Evolutionary conservation across 2,888 invertebrate species (phyloP).

Genomic region (Epiblema foenella): DNA sequence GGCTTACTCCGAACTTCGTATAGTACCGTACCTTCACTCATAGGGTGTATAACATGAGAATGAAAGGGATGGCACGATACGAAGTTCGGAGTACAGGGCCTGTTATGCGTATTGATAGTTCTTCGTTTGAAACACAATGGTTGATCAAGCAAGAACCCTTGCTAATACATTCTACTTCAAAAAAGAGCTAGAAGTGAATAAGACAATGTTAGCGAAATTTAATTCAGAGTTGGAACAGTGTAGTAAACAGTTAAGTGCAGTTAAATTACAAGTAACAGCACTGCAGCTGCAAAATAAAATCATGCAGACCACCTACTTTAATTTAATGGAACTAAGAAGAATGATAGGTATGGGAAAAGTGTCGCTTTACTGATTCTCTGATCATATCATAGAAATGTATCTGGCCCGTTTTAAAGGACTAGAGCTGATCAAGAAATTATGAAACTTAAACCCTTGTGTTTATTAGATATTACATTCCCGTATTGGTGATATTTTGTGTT

Average conservation of each 20-base stretch:
- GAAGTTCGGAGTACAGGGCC: too few relatives aligned
- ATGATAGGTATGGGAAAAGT: constrained; percentile 51
- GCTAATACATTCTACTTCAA: constrained; percentile 19
- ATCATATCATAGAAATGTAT: neutral
- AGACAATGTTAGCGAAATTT: constrained; percentile 49
- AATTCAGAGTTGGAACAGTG: constrained; percentile 58
- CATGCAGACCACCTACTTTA: constrained; percentile 61
- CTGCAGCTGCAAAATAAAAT: constrained; percentile 61
- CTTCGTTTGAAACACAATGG: constrained; percentile 11
- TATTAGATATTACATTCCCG: too few relatives aligned
- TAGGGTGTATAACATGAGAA: too few relatives aligned
- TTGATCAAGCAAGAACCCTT: constrained; percentile 4
- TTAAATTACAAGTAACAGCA: constrained; percentile 63
- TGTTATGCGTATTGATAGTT: too few relatives aligned
- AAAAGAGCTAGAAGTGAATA: constrained; percentile 37
- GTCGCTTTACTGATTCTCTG: neutral
- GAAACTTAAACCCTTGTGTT: neutral
- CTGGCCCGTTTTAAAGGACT: neutral
- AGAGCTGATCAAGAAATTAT: neutral
- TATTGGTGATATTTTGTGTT: neutral
- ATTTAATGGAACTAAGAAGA: constrained; percentile 68
- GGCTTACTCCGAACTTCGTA: too few relatives aligned
- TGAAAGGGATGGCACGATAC: too few relatives aligned
- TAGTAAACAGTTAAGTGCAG: constrained; percentile 54
- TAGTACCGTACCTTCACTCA: too few relatives aligned